phyloP scores from a whole-genome alignment of 2,797 vertebrate genomes.

The Sus cebifrons region DNA sequence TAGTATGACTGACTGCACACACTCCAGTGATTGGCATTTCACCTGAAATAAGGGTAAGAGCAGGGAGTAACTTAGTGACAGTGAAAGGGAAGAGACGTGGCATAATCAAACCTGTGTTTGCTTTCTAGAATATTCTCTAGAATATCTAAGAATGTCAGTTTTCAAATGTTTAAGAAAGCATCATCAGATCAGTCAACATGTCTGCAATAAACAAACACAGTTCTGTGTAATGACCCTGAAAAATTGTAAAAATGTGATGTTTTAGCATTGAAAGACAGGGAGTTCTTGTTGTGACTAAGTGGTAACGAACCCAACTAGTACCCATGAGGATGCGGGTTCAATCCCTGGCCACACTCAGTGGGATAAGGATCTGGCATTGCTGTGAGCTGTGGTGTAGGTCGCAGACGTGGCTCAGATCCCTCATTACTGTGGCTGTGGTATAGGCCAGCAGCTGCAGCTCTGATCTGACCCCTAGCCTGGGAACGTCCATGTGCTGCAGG shows the following conservation, averaged over 20 bases:
- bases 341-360: no score
- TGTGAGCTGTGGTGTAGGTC: no score
- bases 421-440: no score
- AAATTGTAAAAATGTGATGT: neutral
- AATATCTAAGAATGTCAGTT: neutral
- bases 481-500: no score
- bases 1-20: neutral
- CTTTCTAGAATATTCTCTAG: conserved; percentile 56
- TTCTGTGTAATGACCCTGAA: neutral
- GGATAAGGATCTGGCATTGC: no score
- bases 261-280: neutral
- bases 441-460: no score
- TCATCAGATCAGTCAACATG: neutral
- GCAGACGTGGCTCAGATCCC: no score
- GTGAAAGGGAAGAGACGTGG: neutral
- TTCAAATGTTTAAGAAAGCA: conserved; percentile 17
- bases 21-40: neutral
- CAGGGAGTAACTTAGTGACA: neutral
- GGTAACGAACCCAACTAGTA: no score
- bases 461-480: no score
- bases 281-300: no score
- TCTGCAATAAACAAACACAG: neutral
- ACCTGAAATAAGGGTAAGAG: conserved; percentile 38
- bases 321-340: no score
- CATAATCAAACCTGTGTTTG: neutral